These are phyloP conservation scores for Aspidiotus rigidus DNA, from an alignment of 2,888 invertebrate species.

Conservation along the genomic window DNA sequence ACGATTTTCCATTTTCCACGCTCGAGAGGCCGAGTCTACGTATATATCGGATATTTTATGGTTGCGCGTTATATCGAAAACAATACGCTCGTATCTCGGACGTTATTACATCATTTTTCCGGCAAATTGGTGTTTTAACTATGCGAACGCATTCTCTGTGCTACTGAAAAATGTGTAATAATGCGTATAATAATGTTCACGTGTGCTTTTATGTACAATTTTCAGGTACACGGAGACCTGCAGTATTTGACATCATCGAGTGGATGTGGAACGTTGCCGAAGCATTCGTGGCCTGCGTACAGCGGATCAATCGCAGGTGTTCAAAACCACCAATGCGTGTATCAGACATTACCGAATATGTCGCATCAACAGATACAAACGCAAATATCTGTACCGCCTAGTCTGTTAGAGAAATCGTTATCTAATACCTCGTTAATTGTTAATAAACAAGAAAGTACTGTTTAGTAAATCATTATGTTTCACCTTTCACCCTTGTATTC, in stretches of 20 bases:
- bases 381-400: slow-evolving; percentile 19
- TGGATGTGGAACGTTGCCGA: slow-evolving; percentile 19
- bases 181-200: too few species aligned
- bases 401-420: slow-evolving; percentile 20
- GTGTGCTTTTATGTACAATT: background rate
- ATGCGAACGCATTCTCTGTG: too few species aligned
- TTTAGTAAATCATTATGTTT: background rate
- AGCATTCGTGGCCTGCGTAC: slow-evolving; percentile 27
- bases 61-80: too few species aligned
- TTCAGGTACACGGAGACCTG: slow-evolving; percentile 24
- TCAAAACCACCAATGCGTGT: slow-evolving; percentile 24
- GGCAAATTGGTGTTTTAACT: too few species aligned
- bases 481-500: too few species aligned
- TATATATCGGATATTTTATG: too few species aligned
- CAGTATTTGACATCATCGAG: slow-evolving; percentile 17
- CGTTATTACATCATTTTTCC: too few species aligned
- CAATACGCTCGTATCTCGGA: too few species aligned
- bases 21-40: too few species aligned
- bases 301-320: slow-evolving; percentile 15
- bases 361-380: slow-evolving; percentile 22
- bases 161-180: too few species aligned
- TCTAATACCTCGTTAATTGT: slow-evolving; percentile 22
- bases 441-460: slow-evolving; percentile 28
- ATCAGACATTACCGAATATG: slow-evolving; percentile 20
- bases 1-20: too few species aligned